Conservation (phyloP, 2,113 vertebrate species). For the Mastomys coucha region DNA sequence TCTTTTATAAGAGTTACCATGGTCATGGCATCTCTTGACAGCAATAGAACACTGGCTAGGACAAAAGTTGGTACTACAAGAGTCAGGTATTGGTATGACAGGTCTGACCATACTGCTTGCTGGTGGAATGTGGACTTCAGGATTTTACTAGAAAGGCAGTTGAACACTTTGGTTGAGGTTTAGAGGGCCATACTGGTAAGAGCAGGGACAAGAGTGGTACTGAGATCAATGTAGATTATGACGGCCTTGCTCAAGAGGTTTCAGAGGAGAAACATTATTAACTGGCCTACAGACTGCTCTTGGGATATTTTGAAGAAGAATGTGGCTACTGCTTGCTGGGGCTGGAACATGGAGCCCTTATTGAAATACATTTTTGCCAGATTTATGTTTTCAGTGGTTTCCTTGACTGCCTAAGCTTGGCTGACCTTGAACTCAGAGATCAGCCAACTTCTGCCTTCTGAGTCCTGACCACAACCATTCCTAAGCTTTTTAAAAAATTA, state of each 20-base stretch:
- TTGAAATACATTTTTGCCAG: neutral
- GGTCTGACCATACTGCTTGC: neutral
- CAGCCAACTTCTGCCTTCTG: neutral
- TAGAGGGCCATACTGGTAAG: neutral
- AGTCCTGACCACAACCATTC: neutral
- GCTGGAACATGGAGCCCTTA: neutral
- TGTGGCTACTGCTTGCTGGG: neutral
- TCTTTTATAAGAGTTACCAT: neutral
- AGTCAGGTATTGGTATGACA: neutral
- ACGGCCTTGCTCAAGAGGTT: neutral
- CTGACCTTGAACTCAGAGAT: neutral
- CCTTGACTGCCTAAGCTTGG: neutral
- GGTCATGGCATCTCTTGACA: neutral
- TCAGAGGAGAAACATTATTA: neutral
- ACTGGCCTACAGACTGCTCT: neutral
- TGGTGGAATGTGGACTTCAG: neutral
- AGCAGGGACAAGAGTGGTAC: neutral
- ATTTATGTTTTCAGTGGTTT: neutral
- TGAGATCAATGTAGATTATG: neutral
- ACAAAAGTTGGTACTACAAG: neutral
- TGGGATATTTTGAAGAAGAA: neutral
- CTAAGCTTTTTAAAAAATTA: neutral
- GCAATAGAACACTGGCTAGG: neutral
- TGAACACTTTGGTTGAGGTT: neutral
- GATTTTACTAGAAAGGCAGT: neutral